Evolutionary conservation across 2,888 invertebrate genomes (phyloP).

Genomic region (Apamea anceps): DNA sequence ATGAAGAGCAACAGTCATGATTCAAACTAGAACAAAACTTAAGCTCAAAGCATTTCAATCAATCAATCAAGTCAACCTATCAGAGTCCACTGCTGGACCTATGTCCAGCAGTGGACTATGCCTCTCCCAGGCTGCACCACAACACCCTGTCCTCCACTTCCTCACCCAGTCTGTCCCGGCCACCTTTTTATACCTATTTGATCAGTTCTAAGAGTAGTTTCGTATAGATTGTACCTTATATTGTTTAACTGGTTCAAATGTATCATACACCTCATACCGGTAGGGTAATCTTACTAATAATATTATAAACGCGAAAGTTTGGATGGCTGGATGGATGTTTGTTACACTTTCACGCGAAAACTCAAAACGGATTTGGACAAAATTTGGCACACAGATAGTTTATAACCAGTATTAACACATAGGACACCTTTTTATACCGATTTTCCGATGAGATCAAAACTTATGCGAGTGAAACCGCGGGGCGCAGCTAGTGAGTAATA

Average conservation of each 20-base stretch:
- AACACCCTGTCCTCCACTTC: background rate
- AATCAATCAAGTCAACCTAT: background rate
- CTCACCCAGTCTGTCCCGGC: background rate
- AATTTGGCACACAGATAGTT: no score
- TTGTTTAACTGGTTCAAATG: background rate
- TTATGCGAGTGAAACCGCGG: no score
- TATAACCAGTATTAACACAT: no score
- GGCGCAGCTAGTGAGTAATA: background rate
- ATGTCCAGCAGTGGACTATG: background rate
- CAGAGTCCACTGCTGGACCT: background rate
- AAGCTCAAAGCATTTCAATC: background rate
- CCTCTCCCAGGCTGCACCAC: background rate
- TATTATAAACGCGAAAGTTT: no score
- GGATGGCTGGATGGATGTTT: no score
- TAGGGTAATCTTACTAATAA: no score
- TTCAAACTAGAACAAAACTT: background rate
- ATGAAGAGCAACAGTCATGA: background rate
- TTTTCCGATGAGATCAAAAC: no score
- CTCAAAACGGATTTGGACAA: no score
- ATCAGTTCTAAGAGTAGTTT: no score
- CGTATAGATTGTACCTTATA: background rate
- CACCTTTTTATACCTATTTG: background rate
- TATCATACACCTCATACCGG: background rate
- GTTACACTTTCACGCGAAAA: no score
- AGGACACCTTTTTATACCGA: no score